A percentile compares a stretch with the other conserved stretches of the same genome.
These are phyloP conservation scores for Serranochromis macrocephalus DNA, from an alignment of 2,113 vertebrate species.

Conservation along the genomic window DNA sequence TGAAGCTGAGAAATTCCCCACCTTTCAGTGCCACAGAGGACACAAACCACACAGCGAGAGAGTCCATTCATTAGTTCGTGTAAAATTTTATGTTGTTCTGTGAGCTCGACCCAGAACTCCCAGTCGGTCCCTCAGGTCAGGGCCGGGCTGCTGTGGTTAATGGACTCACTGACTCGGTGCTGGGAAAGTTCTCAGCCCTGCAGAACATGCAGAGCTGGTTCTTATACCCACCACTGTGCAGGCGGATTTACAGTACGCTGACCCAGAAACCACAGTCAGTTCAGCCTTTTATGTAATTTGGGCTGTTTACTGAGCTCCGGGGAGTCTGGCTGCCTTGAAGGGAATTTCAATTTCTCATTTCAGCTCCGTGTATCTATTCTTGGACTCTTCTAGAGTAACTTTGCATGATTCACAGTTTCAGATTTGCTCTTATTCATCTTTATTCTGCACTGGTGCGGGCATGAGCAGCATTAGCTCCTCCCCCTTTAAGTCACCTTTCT, in stretches of 20 bases:
- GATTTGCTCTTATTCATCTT: background rate
- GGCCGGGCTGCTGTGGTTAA: background rate
- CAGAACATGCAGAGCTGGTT: accelerated
- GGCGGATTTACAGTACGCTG: background rate
- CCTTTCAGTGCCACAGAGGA: background rate
- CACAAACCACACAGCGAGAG: background rate
- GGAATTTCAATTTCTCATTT: background rate
- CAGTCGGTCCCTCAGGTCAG: background rate
- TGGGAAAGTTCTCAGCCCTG: background rate
- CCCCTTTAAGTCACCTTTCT: background rate
- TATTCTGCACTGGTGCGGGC: background rate
- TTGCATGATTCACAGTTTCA: background rate
- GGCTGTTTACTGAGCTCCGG: background rate
- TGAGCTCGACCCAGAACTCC: background rate
- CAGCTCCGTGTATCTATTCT: background rate
- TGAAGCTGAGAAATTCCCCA: background rate
- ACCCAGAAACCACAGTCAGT: background rate
- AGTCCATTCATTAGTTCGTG: background rate
- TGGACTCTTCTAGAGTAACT: background rate
- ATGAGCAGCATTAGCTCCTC: background rate
- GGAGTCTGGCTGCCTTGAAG: background rate
- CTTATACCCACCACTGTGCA: background rate
- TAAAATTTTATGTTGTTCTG: background rate
- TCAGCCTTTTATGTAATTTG: background rate
- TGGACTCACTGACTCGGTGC: background rate